Evolutionary conservation across 2,113 vertebrate genomes (phyloP).

Genomic region (Tetrax tetrax): DNA sequence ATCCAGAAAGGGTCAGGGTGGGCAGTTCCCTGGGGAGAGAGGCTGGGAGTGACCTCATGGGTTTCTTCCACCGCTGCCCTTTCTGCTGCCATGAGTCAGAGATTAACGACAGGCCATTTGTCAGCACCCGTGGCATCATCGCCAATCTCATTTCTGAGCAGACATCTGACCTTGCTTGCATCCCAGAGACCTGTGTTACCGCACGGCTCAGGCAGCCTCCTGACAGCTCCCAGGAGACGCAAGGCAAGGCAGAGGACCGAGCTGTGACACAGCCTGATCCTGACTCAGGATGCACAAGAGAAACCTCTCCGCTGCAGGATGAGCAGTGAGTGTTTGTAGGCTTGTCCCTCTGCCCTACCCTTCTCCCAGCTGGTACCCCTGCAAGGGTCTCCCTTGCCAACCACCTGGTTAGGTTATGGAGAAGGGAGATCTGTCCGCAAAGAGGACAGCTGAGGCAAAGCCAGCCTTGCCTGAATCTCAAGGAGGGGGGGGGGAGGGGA

Average conservation of each 20-base stretch:
- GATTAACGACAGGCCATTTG: slow-evolving; percentile 58
- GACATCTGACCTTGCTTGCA: slow-evolving; percentile 54
- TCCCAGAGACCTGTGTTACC: background rate
- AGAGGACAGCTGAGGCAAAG: background rate
- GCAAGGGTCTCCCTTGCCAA: background rate
- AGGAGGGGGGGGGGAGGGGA: rapidly evolving
- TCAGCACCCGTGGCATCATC: slow-evolving; percentile 54
- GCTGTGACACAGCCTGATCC: background rate
- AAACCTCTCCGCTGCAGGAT: background rate
- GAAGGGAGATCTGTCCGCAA: background rate
- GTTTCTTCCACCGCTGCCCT: slow-evolving; percentile 50
- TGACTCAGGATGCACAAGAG: background rate
- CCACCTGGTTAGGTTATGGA: background rate
- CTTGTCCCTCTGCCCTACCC: background rate
- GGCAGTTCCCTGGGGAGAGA: background rate
- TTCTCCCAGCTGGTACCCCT: background rate
- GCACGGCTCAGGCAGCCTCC: background rate
- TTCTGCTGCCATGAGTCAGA: slow-evolving; percentile 44
- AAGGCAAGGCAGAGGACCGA: background rate
- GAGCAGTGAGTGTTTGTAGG: background rate
- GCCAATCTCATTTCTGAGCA: slow-evolving; percentile 64
- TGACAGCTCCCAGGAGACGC: slow-evolving; percentile 12
- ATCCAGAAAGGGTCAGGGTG: background rate
- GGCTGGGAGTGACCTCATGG: slow-evolving; percentile 43
- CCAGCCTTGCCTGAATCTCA: background rate